Percentiles rank a stretch among this genome's conserved stretches.
Conservation (phyloP, 1,140 invertebrate species). For the Gonatopus flavifemur region DNA sequence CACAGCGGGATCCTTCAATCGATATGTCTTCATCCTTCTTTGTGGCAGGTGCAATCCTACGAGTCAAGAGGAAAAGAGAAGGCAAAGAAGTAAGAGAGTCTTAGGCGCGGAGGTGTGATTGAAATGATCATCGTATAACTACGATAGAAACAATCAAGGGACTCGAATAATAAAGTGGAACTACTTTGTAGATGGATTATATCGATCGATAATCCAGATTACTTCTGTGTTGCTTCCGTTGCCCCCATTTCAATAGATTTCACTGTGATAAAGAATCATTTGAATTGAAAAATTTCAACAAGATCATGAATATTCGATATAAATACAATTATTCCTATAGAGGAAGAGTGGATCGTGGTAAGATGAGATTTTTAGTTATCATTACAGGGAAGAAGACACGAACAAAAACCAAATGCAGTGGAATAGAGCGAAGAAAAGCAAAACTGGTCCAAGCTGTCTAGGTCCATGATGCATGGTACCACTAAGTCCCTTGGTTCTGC, state of each 20-base stretch:
- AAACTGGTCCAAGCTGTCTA: conserved; percentile 28
- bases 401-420: conserved; percentile 24
- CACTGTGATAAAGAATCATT: too few relatives aligned
- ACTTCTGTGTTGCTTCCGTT: conserved; percentile 7
- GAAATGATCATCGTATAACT: not conserved
- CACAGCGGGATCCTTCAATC: conserved; percentile 34
- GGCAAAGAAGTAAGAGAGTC: not conserved
- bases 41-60: conserved; percentile 31
- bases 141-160: too few relatives aligned
- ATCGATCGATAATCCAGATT: not conserved
- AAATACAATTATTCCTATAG: too few relatives aligned
- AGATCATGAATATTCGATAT: too few relatives aligned
- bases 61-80: conserved; percentile 14
- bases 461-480: conserved; percentile 36
- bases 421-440: conserved; percentile 23
- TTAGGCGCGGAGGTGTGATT: not conserved
- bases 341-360: conserved; percentile 17
- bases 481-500: conserved; percentile 31
- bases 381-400: conserved; percentile 23
- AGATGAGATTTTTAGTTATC: conserved; percentile 17
- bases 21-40: conserved; percentile 34
- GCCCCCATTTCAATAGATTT: too few relatives aligned
- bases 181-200: conserved; percentile 1
- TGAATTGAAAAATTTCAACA: too few relatives aligned
- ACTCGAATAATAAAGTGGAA: too few relatives aligned